Base-by-base conservation (phyloP, 2,888 invertebrate species). In the Tromatobia lineatoria region DNA sequence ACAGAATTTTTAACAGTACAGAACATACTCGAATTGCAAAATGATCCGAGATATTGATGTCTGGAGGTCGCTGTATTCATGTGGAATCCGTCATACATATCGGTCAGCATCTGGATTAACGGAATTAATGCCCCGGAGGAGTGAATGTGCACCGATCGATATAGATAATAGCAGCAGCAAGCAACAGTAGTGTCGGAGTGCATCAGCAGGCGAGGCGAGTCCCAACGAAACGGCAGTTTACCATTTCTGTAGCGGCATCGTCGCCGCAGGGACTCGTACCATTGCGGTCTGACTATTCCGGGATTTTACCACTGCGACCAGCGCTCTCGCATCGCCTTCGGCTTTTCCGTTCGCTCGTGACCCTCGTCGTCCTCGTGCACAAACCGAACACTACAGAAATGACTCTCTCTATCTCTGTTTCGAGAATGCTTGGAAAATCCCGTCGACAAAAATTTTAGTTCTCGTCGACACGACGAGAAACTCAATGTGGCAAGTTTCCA, bases 211-310 rank as follows among this genome's bases (percentile, higher is more conserved):
- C 52, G 15, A 38, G 59, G 2, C 38, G 34, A 15, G 34, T 34
- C 29, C 10, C 50, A 29, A 20, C 15, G 69, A 29, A 69, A 50
- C 34, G 29, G 13, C 59, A n/a, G 18, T 42, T 38, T 20, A 57
- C 42, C n/a, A 23, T 15, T 10, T 57, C 42, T 70, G 70, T 20
- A 54, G 25, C 38, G 15, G 54, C 20, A n/a, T n/a, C n/a, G 38
- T 54, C 38, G 75, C 61, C 52, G 38, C 75, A 50, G 38, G 23
- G 61, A 75, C 25, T 64, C 75, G 64, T 61, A 67, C 74, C 66
- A 76, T 29, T 54, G 76, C 66, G 76, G 76, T 76, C 76, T 76
- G 76, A 67, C 76, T 66, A 67, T 42, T 38, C 66, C 76, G 25
- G 25, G 18, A 54, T 45, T 54, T 23, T 10, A 76, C 66, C 66